A percentile compares a stretch with the other conserved stretches of the same genome.
These are phyloP conservation scores for Prionailurus bengalensis DNA, from an alignment of 2,113 vertebrate genomes.

Conservation along the genomic window DNA sequence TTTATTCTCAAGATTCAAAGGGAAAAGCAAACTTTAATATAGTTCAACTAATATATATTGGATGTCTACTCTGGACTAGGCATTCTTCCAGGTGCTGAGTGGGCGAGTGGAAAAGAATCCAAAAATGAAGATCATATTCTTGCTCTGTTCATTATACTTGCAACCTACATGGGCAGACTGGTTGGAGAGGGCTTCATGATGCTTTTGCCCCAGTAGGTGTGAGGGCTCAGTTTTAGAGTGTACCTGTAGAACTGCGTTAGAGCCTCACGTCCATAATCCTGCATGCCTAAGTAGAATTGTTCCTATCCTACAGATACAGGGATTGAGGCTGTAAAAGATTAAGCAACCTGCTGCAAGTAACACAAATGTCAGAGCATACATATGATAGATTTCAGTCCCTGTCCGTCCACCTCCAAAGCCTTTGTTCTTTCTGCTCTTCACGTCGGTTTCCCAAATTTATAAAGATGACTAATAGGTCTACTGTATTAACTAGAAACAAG, in stretches of 20 bases:
- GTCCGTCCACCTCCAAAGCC: background rate
- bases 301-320: background rate
- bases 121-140: slow-evolving; percentile 57
- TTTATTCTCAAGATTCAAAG: slow-evolving; percentile 20
- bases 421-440: background rate
- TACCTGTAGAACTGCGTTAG: background rate
- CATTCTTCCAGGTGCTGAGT: slow-evolving; percentile 52
- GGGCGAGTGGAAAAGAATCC: background rate
- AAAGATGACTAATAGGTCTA: background rate
- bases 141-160: slow-evolving; percentile 53
- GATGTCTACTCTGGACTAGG: slow-evolving; percentile 21
- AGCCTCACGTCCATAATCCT: background rate
- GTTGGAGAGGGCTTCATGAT: background rate
- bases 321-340: background rate
- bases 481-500: background rate
- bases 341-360: background rate
- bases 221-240: background rate
- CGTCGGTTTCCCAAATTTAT: background rate
- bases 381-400: background rate
- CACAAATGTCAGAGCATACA: background rate
- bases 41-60: slow-evolving; percentile 1
- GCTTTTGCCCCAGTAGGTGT: background rate
- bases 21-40: slow-evolving; percentile 30
- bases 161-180: background rate
- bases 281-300: background rate